These are phyloP conservation scores for Palythoa caribaeorum DNA, from an alignment of 92 coral and sea anemone genomes.

Conservation along the genomic window DNA sequence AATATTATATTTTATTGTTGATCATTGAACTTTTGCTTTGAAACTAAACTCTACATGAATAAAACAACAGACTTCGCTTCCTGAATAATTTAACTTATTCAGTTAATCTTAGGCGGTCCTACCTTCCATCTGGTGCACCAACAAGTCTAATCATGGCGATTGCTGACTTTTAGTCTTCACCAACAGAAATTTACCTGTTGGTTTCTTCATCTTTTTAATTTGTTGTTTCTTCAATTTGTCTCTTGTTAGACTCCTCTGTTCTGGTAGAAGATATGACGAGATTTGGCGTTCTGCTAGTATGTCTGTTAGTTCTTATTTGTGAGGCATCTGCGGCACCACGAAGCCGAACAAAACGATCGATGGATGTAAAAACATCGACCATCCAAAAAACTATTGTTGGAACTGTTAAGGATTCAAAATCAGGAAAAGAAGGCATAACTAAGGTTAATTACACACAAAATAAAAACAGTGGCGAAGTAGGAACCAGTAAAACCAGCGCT, in stretches of 20 bases:
- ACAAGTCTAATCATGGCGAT: slow-evolving; percentile 25
- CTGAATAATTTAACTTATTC: slow-evolving; percentile 39
- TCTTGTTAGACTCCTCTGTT: slow-evolving; percentile 13
- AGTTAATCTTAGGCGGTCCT: neutral
- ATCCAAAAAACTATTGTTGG: neutral
- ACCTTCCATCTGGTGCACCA: neutral
- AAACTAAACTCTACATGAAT: slow-evolving; percentile 27
- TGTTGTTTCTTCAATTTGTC: slow-evolving; percentile 1
- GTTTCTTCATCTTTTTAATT: neutral
- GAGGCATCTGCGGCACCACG: slow-evolving; percentile 37
- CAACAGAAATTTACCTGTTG: slow-evolving; percentile 26
- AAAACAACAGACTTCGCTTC: slow-evolving; percentile 22
- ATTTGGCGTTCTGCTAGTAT: neutral
- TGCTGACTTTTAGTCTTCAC: slow-evolving; percentile 14
- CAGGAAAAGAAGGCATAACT: slow-evolving; percentile 32
- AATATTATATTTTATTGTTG: neutral
- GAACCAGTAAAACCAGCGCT: neutral
- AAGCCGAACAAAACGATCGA: slow-evolving; percentile 17
- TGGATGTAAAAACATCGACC: slow-evolving; percentile 8
- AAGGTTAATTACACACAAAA: slow-evolving; percentile 24
- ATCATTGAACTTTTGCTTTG: slow-evolving; percentile 21
- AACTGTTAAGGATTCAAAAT: neutral
- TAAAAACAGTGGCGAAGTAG: slow-evolving; percentile 47
- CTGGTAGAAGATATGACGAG: slow-evolving; percentile 28
- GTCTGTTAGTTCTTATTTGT: slow-evolving; percentile 11